Percentiles rank a stretch among this genome's conserved stretches.
Conservation (phyloP, 1,140 invertebrate genomes). For the Conopomorpha cramerella region DNA sequence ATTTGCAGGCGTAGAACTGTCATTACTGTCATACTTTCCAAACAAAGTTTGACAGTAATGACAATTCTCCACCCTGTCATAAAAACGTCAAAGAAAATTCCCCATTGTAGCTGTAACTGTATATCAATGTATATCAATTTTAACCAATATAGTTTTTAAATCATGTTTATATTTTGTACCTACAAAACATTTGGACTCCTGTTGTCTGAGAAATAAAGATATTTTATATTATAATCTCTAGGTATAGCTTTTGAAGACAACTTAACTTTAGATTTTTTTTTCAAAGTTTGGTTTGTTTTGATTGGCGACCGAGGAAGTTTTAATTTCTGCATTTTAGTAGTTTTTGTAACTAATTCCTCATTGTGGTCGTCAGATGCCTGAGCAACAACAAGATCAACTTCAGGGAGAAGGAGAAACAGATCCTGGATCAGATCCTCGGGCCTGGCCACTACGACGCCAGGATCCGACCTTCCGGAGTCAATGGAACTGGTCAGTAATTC, state of each 20-base stretch:
- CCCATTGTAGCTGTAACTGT: no score
- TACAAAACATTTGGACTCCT: no score
- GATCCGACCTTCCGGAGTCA: conserved; percentile 89
- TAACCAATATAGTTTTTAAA: no score
- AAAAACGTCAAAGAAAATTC: no score
- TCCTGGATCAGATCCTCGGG: conserved; percentile 90
- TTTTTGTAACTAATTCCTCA: background rate
- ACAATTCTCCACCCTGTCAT: no score
- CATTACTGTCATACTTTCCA: no score
- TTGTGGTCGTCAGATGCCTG: conserved; percentile 56
- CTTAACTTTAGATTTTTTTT: background rate
- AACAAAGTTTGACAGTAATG: no score
- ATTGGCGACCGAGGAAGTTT: no score
- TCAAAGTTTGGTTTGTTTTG: background rate
- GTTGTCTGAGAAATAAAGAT: no score
- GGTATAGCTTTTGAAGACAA: background rate
- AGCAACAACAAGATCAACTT: conserved; percentile 79
- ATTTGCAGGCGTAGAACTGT: no score
- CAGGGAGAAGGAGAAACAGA: conserved; percentile 91
- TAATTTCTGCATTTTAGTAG: background rate
- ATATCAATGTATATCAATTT: no score
- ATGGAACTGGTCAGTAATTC: conserved; percentile 90
- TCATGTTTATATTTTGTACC: no score
- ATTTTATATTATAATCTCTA: background rate
- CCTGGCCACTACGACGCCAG: conserved; percentile 88